Evolutionary conservation across 2,113 vertebrate genomes (phyloP).

Genomic region (Coracopsis vasa): DNA sequence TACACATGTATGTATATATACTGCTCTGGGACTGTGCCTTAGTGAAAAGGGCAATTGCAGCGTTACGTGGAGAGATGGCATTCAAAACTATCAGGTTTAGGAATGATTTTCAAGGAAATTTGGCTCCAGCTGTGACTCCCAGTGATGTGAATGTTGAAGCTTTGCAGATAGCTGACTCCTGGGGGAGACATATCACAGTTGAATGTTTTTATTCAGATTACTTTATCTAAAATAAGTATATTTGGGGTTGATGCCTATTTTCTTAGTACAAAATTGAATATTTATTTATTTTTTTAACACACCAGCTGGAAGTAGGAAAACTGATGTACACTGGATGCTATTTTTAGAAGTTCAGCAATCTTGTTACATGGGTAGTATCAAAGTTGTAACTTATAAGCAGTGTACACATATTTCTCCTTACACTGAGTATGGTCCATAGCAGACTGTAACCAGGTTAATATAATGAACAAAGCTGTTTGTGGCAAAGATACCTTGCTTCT

Average conservation of each 20-base stretch:
- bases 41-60: neutral
- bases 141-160: neutral
- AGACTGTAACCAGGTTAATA: neutral
- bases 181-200: neutral
- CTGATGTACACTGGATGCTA: neutral
- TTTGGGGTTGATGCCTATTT: neutral
- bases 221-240: conserved; percentile 8
- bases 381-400: neutral
- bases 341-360: neutral
- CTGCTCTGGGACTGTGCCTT: neutral
- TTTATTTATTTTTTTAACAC: neutral
- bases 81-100: neutral
- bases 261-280: neutral
- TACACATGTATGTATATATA: neutral
- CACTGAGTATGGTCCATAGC: neutral
- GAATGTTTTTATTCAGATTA: conserved; percentile 46
- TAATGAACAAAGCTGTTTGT: neutral
- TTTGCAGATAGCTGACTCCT: neutral
- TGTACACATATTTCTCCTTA: neutral
- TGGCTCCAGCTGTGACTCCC: neutral
- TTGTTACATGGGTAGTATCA: neutral
- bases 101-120: neutral
- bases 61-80: neutral
- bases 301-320: neutral
- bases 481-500: neutral